Evolutionary conservation across 1,140 invertebrate genomes (phyloP).

Genomic region (Diabrotica virgifera): DNA sequence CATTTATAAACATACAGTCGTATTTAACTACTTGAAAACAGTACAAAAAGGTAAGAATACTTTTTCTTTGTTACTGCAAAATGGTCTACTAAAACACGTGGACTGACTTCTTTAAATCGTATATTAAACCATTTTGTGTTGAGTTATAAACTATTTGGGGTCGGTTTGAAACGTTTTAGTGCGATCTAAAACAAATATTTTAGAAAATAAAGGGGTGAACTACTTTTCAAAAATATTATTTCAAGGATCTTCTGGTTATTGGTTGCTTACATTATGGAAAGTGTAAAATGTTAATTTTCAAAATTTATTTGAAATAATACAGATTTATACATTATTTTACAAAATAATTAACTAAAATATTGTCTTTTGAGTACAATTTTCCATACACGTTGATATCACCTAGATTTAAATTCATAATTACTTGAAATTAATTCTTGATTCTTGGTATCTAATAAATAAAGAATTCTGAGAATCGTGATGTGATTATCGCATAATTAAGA

Average conservation of each 20-base stretch:
- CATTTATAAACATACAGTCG: slow-evolving; percentile 20
- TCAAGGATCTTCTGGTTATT: neutral
- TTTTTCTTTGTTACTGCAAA: slow-evolving; percentile 24
- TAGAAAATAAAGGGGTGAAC: neutral
- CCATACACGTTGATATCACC: too few species aligned
- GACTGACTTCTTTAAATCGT: slow-evolving; percentile 15
- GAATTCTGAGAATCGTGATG: too few species aligned
- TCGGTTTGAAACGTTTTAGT: neutral
- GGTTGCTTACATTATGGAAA: neutral
- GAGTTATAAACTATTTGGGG: neutral
- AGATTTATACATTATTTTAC: too few species aligned
- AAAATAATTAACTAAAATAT: too few species aligned
- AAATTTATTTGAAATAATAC: too few species aligned
- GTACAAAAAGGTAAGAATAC: slow-evolving; percentile 27
- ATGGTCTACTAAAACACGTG: slow-evolving; percentile 35
- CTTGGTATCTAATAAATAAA: too few species aligned
- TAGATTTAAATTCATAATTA: too few species aligned
- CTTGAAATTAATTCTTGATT: too few species aligned
- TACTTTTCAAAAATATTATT: neutral
- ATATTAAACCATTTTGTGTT: neutral
- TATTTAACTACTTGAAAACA: slow-evolving; percentile 34
- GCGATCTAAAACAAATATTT: too few species aligned
- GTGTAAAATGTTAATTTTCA: too few species aligned
- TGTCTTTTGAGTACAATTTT: too few species aligned
- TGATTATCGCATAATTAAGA: too few species aligned